Evolutionary conservation across 2,113 vertebrate genomes (phyloP), one percentile per base, ranked within the genome.

Genomic region (Actenoides hombroni): DNA sequence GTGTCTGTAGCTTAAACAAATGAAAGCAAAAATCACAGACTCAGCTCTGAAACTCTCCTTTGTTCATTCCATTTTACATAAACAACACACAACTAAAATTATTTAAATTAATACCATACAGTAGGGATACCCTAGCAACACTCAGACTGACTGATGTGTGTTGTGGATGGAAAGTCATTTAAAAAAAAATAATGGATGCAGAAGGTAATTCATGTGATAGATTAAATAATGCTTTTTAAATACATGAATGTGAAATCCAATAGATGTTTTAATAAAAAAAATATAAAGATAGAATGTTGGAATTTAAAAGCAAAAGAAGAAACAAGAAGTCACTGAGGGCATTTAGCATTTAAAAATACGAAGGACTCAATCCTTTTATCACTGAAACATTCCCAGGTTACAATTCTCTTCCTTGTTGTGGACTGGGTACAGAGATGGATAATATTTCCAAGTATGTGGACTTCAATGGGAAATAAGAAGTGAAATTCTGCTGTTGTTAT

Each of bases 171-270:
- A 57, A 85, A 93, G 54, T 74, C 13, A 83, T n/a, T 26, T 59
- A 39, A 81, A 93, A 64, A 37, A 37, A 37, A 86, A 88, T 93
- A 92, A 71, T 24, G 6, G 76, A 76, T 64, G 51, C 14, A 68
- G 60, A 49, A n/a, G 81, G 39, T 49, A 90, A 75, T 46, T 33
- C 9, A 61, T 29, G 0, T 48, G 40, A 80, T 78, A 75, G 35
- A 86, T 28, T 75, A 86, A 93, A 79, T 59, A 88, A 64, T 71
- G 21, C 18, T 71, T 86, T 86, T 94, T 46, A 95, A 96, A 93
- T 53, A 86, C 7, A 63, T 68, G 48, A 86, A 86, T 44, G 19
- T 68, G 56, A 90, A 96, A 88, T 46, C 70, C 33, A 79, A 46
- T 37, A 73, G 83, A 86, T 24, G 8, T 0, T 11, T 83, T 76